These are phyloP conservation scores for Porites evermanni DNA, from an alignment of 92 coral and sea anemone species.

Conservation along the genomic window DNA sequence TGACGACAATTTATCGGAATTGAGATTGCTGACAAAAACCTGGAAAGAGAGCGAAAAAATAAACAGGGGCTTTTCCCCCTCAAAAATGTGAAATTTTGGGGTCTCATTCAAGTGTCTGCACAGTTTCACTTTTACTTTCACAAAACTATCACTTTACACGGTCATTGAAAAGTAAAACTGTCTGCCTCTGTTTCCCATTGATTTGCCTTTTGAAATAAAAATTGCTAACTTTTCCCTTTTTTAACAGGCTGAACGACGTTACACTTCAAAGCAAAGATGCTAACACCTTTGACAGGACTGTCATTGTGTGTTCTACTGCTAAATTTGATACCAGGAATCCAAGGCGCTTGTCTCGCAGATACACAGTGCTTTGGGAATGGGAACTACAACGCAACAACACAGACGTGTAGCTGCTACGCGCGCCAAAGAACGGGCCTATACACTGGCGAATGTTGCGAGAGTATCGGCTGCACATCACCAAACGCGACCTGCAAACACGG, in stretches of 20 bases:
- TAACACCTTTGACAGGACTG: neutral
- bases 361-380: constrained; percentile 91
- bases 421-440: constrained; percentile 41
- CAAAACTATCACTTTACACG: no score
- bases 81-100: no score
- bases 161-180: no score
- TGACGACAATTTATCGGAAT: no score
- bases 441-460: constrained; percentile 84
- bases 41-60: no score
- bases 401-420: constrained; percentile 67
- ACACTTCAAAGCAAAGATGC: neutral
- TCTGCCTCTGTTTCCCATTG: no score
- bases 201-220: no score
- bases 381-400: constrained; percentile 50
- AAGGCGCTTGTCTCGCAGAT: constrained; percentile 56
- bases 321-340: neutral
- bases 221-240: neutral
- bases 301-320: neutral
- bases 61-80: no score
- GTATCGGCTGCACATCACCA: constrained; percentile 67
- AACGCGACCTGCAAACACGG: constrained; percentile 89
- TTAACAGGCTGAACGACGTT: neutral
- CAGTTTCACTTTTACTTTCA: no score
- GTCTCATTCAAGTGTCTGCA: no score
- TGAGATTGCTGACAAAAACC: no score